Evolutionary conservation across 2,797 vertebrate species (phyloP).

Genomic region (Ctenopoma multispine): DNA sequence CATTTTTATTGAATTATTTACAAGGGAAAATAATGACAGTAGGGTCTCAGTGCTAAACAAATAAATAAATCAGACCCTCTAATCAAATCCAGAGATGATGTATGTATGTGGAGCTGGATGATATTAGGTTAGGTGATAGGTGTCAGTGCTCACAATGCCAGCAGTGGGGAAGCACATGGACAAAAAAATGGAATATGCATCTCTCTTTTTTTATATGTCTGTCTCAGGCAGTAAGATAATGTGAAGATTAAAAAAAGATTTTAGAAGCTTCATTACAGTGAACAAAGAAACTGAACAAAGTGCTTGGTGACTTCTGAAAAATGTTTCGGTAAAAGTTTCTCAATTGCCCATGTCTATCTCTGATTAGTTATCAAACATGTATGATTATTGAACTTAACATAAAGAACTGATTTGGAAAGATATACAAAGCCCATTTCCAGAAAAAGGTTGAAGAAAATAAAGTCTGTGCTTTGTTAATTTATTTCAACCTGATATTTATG

Average conservation of each 20-base stretch:
- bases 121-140: slow-evolving; percentile 80
- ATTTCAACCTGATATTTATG: too few relatives aligned
- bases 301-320: neutral
- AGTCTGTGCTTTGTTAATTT: too few relatives aligned
- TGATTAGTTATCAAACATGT: too few relatives aligned
- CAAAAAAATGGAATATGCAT: slow-evolving; percentile 16
- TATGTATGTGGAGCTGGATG: slow-evolving; percentile 76
- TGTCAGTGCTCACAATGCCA: slow-evolving; percentile 72
- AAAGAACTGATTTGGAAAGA: neutral
- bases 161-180: slow-evolving; percentile 49
- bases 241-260: slow-evolving; percentile 26
- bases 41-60: slow-evolving; percentile 80
- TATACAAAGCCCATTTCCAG: neutral
- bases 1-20: slow-evolving; percentile 87
- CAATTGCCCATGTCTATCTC: too few relatives aligned
- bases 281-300: slow-evolving; percentile 2
- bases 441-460: too few relatives aligned
- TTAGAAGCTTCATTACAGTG: slow-evolving; percentile 35
- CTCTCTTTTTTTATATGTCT: slow-evolving; percentile 29
- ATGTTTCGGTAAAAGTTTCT: neutral
- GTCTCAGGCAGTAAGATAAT: slow-evolving; percentile 31
- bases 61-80: slow-evolving; percentile 85
- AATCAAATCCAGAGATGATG: slow-evolving; percentile 82
- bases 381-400: neutral
- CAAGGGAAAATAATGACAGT: slow-evolving; percentile 85